Conservation (phyloP, 2,888 invertebrate species). For the Apantesis nais region DNA sequence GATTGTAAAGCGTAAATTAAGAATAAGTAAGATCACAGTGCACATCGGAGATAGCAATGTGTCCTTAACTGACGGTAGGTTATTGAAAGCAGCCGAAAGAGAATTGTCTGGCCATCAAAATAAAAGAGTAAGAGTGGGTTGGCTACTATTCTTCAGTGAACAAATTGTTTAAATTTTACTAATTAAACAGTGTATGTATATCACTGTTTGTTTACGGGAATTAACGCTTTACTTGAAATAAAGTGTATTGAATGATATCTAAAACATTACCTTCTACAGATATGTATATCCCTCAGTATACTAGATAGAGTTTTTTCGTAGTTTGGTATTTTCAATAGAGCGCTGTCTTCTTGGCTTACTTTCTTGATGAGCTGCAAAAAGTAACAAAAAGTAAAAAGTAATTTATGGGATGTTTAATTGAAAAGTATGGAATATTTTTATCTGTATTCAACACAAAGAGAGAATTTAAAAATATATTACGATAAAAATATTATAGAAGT, state of each 20-base stretch:
- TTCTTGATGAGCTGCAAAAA: constrained; percentile 91
- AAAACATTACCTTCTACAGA: constrained; percentile 89
- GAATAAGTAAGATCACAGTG: too few relatives aligned
- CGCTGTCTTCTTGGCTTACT: constrained; percentile 90
- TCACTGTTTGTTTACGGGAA: not conserved
- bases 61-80: too few relatives aligned
- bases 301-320: constrained; percentile 94
- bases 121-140: too few relatives aligned
- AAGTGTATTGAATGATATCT: constrained; percentile 39
- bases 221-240: not conserved
- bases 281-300: constrained; percentile 92
- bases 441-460: too few relatives aligned
- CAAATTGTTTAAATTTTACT: too few relatives aligned
- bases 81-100: too few relatives aligned
- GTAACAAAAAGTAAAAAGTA: too few relatives aligned
- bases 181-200: too few relatives aligned
- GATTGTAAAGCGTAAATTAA: too few relatives aligned
- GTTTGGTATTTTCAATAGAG: constrained; percentile 90
- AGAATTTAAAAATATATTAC: not conserved
- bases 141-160: too few relatives aligned
- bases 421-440: not conserved
- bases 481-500: not conserved
- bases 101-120: too few relatives aligned
- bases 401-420: not conserved
- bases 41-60: too few relatives aligned